Percentiles rank a stretch among this genome's conserved stretches.
Conservation (phyloP, 2,888 invertebrate species). For the Aspidiotus rigidus region DNA sequence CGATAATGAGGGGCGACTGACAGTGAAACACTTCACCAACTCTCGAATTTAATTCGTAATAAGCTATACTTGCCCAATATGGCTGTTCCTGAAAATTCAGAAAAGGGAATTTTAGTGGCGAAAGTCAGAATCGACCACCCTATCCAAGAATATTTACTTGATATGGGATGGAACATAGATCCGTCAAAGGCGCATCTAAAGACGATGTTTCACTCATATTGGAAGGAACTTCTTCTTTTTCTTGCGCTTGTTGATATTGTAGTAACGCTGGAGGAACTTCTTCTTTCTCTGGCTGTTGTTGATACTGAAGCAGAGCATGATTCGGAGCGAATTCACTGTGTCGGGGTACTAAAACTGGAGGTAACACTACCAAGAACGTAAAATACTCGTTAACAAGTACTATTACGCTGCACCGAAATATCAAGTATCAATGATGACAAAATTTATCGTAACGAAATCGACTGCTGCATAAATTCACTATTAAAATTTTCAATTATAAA, state of each 20-base stretch:
- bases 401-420: too few relatives aligned
- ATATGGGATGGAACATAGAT: conserved; percentile 74
- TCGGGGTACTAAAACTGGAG: conserved; percentile 93
- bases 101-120: too few relatives aligned
- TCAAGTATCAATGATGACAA: too few relatives aligned
- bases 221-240: conserved; percentile 47
- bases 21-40: conserved; percentile 94
- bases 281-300: conserved; percentile 46
- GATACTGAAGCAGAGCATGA: conserved; percentile 79
- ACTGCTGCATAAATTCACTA: too few relatives aligned
- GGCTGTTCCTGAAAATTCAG: conserved; percentile 61
- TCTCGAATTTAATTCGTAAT: conserved; percentile 94
- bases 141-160: conserved; percentile 48
- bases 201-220: conserved; percentile 40
- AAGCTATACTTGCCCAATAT: conserved; percentile 97
- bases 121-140: background rate
- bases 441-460: too few relatives aligned
- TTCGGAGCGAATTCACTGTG: conserved; percentile 93
- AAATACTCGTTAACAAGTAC: too few relatives aligned
- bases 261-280: conserved; percentile 3
- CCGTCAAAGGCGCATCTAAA: conserved; percentile 53
- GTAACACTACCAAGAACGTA: conserved; percentile 55
- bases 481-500: too few relatives aligned
- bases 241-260: conserved; percentile 55
- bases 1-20: conserved; percentile 81